Evolutionary conservation across 2,797 vertebrate genomes (phyloP), one percentile per base, ranked within the genome.

Genomic region (Craterocephalus amniculus): DNA sequence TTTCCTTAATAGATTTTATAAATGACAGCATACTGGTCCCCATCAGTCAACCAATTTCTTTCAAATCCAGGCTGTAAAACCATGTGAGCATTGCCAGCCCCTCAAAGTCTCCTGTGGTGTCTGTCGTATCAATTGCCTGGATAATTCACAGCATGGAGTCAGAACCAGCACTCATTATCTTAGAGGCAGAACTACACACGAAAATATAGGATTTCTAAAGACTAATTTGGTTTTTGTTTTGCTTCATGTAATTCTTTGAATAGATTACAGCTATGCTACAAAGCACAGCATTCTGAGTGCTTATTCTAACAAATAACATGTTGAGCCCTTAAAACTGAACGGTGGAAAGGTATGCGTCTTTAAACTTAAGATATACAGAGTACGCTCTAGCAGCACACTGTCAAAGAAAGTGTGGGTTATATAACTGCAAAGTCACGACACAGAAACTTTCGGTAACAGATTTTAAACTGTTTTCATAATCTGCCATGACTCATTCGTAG

Each of bases 1-100:
- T 52, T 72, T 43, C 32, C 24, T 11, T 27, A n/a, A n/a, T 66
- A 81, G 59, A 67, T 89, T 85, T 84, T 77, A 84, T 18, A 79
- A 67, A 35, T 76, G 76, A 74, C 77, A 63, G 68, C 59, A 20
- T 12, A 58, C 45, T 55, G 65, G 64, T 80, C 72, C 66, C 63
- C 73, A 62, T 83, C 73, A 75, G 69, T 80, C 73, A 74, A 80
- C 59, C 38, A 11, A 67, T 79, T 75, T 67, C 74, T 32, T 67
- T 58, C 58, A 57, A 84, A 75, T 67, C 63, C 32, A 40, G 8
- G 62, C 76, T 66, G 70, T 83, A 80, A 86, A 88, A 70, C 52
- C 31, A 26, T 45, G 51, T 3, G 24, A 72, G 57, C 48, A 20
- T 24, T 45, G 48, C 61, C 62, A 67, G 43, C 54, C 78, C 67